phyloP scores from a whole-genome alignment of 2,113 vertebrate species.

The Noturus placidus region DNA sequence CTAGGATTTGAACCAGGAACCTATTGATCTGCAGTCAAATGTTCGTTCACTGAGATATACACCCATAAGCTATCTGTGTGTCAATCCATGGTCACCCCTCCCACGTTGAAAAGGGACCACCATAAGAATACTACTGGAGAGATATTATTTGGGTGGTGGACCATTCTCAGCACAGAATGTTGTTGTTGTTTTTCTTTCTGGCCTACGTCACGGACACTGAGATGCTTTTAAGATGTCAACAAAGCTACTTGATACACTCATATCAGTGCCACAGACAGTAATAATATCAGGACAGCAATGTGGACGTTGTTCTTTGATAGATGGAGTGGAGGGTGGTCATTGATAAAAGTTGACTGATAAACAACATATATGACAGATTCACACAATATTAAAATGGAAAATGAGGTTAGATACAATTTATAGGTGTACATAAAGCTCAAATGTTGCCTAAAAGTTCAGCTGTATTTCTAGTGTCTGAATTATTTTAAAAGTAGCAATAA shows the following conservation, averaged over 20 bases:
- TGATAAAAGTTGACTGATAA: neutral
- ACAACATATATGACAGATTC: neutral
- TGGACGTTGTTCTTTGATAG: neutral
- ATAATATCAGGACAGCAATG: neutral
- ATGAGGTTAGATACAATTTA: neutral
- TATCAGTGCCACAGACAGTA: neutral
- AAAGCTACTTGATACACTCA: neutral
- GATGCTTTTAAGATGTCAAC: neutral
- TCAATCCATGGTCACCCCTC: neutral
- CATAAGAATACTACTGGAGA: neutral
- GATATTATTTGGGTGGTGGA: neutral
- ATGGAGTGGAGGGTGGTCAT: neutral
- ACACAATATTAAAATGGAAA: neutral
- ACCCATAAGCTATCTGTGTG: constrained; percentile 57
- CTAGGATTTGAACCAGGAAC: constrained; percentile 84
- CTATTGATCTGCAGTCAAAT: constrained; percentile 85
- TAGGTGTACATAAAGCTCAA: neutral
- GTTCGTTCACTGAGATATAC: constrained; percentile 88
- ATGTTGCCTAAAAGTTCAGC: neutral
- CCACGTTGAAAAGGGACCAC: neutral
- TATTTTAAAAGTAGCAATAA: neutral
- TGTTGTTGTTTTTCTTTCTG: neutral
- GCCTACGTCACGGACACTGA: neutral
- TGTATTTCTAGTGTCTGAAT: neutral
- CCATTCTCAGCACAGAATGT: neutral